Evolutionary conservation across 2,113 vertebrate species (phyloP).

Genomic region (Elgaria multicarinata): DNA sequence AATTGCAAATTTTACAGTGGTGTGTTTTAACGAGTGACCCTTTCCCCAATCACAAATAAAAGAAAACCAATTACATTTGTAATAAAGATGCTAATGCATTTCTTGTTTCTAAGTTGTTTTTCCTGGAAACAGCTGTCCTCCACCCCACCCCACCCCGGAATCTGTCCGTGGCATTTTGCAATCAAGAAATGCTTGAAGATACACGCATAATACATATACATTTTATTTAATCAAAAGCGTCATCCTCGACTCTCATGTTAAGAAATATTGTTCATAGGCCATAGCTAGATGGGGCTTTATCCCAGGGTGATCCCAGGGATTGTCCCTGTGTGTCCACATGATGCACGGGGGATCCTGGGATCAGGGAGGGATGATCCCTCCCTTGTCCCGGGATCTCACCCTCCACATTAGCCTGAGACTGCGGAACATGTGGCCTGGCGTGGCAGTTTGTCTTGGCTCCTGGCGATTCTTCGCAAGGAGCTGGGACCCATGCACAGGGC

Average conservation of each 20-base stretch:
- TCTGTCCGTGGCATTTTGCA: neutral
- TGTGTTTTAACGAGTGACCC: conserved; percentile 80
- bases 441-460: too few relatives aligned
- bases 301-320: too few relatives aligned
- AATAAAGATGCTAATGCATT: conserved; percentile 85
- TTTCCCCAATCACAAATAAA: conserved; percentile 78
- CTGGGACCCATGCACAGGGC: too few relatives aligned
- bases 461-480: too few relatives aligned
- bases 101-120: conserved; percentile 70
- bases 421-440: too few relatives aligned
- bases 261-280: neutral
- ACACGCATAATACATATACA: neutral
- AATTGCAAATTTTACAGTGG: conserved; percentile 83
- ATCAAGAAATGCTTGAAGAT: conserved; percentile 20
- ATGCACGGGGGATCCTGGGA: too few relatives aligned
- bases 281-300: too few relatives aligned
- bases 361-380: too few relatives aligned
- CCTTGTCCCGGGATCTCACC: too few relatives aligned
- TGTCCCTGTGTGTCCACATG: too few relatives aligned
- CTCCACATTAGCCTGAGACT: too few relatives aligned
- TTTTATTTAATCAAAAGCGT: neutral
- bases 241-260: neutral
- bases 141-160: neutral
- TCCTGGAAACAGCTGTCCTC: neutral
- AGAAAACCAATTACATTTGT: conserved; percentile 80